These are phyloP conservation scores for Hydractinia symbiolongicarpus DNA, from an alignment of 30 jellyfish, hydroid and myxozoan genomes.

Conservation along the genomic window DNA sequence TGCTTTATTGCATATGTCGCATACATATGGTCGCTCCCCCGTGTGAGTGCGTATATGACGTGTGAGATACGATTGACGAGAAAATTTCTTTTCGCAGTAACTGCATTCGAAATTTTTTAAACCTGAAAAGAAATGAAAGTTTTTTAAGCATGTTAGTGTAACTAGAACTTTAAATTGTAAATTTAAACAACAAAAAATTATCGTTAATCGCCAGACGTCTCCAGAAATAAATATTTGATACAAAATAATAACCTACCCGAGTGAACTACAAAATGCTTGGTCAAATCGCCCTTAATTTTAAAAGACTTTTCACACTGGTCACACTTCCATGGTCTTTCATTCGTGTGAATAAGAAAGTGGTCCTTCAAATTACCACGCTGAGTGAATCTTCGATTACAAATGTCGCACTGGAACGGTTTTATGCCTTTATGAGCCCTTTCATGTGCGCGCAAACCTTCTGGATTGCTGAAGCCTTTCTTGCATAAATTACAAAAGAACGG, in stretches of 20 bases:
- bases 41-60: conserved; percentile 17
- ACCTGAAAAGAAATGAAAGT: background rate
- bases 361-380: conserved; percentile 12
- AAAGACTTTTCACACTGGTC: background rate
- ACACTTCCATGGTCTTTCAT: conserved; percentile 13
- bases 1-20: background rate
- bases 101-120: conserved; percentile 7
- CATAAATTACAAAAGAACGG: background rate
- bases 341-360: conserved; percentile 3
- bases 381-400: background rate
- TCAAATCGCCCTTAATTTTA: background rate
- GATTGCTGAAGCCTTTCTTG: background rate
- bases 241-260: background rate
- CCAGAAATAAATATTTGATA: too few species aligned
- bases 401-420: background rate
- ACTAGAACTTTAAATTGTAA: too few species aligned
- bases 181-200: too few species aligned
- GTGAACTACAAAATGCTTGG: background rate
- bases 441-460: conserved; percentile 3
- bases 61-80: conserved; percentile 7
- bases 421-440: conserved; percentile 16
- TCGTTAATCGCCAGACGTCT: too few species aligned
- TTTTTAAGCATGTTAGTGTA: too few species aligned
- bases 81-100: background rate
- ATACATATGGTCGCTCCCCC: conserved; percentile 8